These are phyloP conservation scores for Circaetus cinerascens DNA, from an alignment of 2,113 vertebrate species.

Conservation along the genomic window DNA sequence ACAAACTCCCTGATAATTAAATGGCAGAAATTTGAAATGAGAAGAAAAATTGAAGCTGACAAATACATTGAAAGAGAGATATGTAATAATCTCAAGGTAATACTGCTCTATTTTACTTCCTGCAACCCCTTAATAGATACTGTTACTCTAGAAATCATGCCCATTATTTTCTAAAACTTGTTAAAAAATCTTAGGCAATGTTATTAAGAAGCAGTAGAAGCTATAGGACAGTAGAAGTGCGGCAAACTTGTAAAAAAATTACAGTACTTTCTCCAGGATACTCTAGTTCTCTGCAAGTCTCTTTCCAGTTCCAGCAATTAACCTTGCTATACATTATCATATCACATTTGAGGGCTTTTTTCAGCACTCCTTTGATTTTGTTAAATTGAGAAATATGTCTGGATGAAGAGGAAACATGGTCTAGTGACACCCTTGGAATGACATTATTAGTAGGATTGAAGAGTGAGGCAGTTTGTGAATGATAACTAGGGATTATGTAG, in stretches of 20 bases:
- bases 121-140: neutral
- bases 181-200: neutral
- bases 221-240: neutral
- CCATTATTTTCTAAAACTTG: slow-evolving; percentile 46
- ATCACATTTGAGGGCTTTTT: neutral
- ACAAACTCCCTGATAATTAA: slow-evolving; percentile 4
- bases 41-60: slow-evolving; percentile 42
- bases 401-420: slow-evolving; percentile 10
- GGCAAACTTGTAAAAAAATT: neutral
- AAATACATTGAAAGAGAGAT: slow-evolving; percentile 17
- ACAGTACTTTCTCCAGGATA: neutral
- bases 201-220: slow-evolving; percentile 13
- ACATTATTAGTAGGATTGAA: neutral
- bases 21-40: slow-evolving; percentile 11
- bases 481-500: neutral
- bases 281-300: slow-evolving; percentile 7
- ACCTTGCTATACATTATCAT: neutral
- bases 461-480: neutral
- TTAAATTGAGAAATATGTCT: slow-evolving; percentile 41
- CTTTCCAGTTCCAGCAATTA: neutral
- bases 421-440: neutral
- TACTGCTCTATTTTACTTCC: neutral
- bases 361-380: slow-evolving; percentile 3
- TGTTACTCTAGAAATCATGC: slow-evolving; percentile 17
- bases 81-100: neutral